Base-by-base conservation (phyloP, 2,888 invertebrate species). In the Folsomia candida region DNA sequence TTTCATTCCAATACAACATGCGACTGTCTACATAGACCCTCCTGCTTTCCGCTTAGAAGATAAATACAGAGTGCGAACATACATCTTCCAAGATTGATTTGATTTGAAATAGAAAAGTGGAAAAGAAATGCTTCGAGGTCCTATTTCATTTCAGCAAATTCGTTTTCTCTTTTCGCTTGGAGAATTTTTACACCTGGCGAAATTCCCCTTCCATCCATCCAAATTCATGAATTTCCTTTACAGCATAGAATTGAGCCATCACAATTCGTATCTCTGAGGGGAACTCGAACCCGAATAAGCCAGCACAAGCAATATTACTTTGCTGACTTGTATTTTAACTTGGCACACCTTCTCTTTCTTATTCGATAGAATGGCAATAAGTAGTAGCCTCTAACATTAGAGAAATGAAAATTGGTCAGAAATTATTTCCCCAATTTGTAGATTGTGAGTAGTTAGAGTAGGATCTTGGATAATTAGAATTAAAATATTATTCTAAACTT, bases 111-210 rank as follows among this genome's bases (percentile, higher is more conserved):
- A 11, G 26, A 54, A 61, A 61, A 27, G 28, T 61, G 29, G 70
- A 69, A 61, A 69, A 25, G 57, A 59, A 58, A 61, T 47, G 51
- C 26, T 69, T 58, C 65, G 57, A 69, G 60, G 70, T 69, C 61
- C 66, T 54, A 54, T 67, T 68, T 61, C 61, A 63, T 51, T 63
- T 67, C 65, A 51, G 51, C 66, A 51, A 51, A 70, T 70, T 70
- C 67, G 70, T 67, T 69, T 69, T 67, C 72, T 54, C 22, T 59
- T 62, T 67, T 67, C 76, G 73, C 71, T 70, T 74, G 64, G 76
- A 69, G 73, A 75, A 70, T 76, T 78, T 74, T 78, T 76, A 78
- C 78, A 78, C 78, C 78, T 78, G 78, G 74, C 59, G 71, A 70
- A n/a, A 70, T 70, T 73, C 67, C 68, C 70, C 62, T 66, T 67